Conservation (phyloP, 2,888 invertebrate species). For the Eremobia ochroleuca region DNA sequence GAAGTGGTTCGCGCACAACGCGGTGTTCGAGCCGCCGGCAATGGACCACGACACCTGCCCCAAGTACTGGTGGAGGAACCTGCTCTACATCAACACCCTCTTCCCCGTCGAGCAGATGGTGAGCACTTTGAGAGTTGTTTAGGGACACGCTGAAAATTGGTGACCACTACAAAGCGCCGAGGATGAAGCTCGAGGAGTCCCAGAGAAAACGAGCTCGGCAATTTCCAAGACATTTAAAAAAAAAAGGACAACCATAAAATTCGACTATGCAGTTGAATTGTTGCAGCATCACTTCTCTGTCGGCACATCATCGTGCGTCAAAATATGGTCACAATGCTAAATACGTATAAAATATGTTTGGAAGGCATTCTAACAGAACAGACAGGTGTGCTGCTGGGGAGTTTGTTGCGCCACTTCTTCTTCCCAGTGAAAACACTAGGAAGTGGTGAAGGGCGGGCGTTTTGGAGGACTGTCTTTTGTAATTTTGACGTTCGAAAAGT, state of each 20-base stretch:
- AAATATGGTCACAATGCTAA: not conserved
- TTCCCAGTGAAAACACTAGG: too few relatives aligned
- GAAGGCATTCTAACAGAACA: too few relatives aligned
- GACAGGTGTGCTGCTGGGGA: too few relatives aligned
- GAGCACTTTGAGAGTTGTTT: slow-evolving; percentile 65
- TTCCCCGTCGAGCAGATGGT: slow-evolving; percentile 97
- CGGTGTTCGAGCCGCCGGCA: slow-evolving; percentile 96
- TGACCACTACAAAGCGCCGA: not conserved
- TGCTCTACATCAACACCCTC: slow-evolving; percentile 96
- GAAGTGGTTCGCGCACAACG: slow-evolving; percentile 96
- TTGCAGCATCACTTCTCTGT: not conserved
- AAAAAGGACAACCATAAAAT: not conserved
- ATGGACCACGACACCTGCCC: slow-evolving; percentile 95
- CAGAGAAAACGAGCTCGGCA: not conserved
- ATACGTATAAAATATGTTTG: not conserved
- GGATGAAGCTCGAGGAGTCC: not conserved
- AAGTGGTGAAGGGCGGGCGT: too few relatives aligned
- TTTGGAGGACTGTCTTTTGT: too few relatives aligned
- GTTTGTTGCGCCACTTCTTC: too few relatives aligned
- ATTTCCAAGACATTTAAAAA: not conserved
- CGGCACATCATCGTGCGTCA: too few relatives aligned
- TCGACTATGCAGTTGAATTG: not conserved
- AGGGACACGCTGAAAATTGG: too few relatives aligned
- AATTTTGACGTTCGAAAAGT: too few relatives aligned
- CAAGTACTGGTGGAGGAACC: slow-evolving; percentile 97